Conservation (phyloP, 2,888 invertebrate genomes). For the Xestia ashworthii region DNA sequence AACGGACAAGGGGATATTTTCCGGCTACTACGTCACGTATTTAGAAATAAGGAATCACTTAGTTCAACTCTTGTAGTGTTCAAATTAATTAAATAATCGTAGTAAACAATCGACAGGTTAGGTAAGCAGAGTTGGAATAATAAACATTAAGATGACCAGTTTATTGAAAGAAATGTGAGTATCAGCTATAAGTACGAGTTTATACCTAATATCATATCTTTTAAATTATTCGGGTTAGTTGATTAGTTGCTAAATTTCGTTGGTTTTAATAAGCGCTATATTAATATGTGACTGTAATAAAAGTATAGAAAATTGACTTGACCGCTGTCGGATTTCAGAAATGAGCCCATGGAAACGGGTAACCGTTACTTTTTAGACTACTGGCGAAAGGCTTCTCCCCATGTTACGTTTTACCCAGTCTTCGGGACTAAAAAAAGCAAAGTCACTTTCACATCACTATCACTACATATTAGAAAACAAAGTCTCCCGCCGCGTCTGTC, state of each 20-base stretch:
- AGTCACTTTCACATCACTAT: neutral
- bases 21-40: neutral
- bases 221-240: neutral
- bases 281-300: neutral
- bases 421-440: neutral
- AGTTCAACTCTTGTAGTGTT: neutral
- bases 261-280: neutral
- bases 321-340: neutral
- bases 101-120: conserved; percentile 36
- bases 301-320: neutral
- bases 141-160: conserved; percentile 67
- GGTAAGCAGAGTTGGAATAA: conserved; percentile 11
- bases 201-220: neutral
- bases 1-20: neutral
- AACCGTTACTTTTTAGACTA: neutral
- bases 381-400: neutral
- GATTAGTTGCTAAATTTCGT: neutral
- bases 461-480: no score
- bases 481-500: no score
- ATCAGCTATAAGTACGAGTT: conserved; percentile 2
- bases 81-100: neutral
- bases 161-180: conserved; percentile 77
- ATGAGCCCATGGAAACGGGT: neutral
- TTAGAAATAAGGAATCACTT: neutral
- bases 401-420: neutral